Conservation (phyloP, 1,140 invertebrate species). For the Drosophila arizonae region DNA sequence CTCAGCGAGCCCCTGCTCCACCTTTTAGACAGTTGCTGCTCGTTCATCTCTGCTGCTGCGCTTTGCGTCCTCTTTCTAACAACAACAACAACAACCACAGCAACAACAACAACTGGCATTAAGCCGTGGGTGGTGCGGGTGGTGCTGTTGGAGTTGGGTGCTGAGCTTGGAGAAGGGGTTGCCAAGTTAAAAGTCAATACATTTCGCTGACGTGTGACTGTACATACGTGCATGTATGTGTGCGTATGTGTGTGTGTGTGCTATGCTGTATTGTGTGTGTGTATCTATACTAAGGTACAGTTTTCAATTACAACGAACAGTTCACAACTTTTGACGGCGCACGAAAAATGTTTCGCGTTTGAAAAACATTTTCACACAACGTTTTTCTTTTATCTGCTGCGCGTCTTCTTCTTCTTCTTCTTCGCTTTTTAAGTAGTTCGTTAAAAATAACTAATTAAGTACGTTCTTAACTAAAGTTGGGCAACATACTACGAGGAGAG, state of each 20-base stretch:
- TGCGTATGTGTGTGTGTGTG: background rate
- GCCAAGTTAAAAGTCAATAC: conserved; percentile 75
- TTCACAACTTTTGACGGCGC: conserved; percentile 67
- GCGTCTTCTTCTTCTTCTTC: background rate
- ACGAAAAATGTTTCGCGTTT: conserved; percentile 29
- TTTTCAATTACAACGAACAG: conserved; percentile 70
- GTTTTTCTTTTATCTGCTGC: conserved; percentile 19
- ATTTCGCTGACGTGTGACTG: conserved; percentile 64
- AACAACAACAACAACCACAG: conserved; percentile 18
- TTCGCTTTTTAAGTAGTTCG: background rate
- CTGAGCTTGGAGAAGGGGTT: conserved; percentile 37
- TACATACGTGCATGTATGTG: conserved; percentile 16
- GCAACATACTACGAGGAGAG: background rate
- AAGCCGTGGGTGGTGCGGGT: conserved; percentile 29
- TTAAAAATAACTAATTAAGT: conserved; percentile 5
- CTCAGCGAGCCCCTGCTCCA: background rate
- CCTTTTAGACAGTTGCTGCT: conserved; percentile 7
- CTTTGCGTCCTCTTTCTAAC: conserved; percentile 10
- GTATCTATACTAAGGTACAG: conserved; percentile 55
- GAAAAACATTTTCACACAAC: conserved; percentile 19
- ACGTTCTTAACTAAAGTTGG: background rate
- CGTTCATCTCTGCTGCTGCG: conserved; percentile 47
- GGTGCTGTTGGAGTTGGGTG: conserved; percentile 1
- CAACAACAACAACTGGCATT: conserved; percentile 20
- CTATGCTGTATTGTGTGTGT: background rate